These are phyloP conservation scores for Eristalis intricaria DNA, from an alignment of 2,888 invertebrate genomes.

Conservation along the genomic window DNA sequence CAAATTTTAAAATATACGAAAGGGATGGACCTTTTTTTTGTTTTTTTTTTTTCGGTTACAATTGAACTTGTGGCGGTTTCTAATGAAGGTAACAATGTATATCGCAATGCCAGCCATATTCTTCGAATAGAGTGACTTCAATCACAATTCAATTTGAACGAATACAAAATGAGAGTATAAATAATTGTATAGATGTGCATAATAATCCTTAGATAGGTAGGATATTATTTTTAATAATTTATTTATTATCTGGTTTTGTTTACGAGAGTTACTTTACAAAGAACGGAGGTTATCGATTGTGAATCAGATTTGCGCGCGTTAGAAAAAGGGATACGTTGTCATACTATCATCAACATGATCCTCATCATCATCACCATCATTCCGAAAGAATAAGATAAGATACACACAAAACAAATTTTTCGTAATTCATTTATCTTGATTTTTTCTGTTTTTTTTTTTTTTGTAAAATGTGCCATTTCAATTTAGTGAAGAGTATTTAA, in stretches of 20 bases:
- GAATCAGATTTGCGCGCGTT: conserved; percentile 54
- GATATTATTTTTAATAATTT: conserved; percentile 23
- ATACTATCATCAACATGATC: not conserved
- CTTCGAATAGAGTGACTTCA: conserved; percentile 58
- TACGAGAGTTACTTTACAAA: not conserved
- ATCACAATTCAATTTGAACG: conserved; percentile 48
- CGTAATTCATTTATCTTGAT: not conserved
- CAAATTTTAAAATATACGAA: conserved; percentile 40
- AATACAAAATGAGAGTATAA: conserved; percentile 12
- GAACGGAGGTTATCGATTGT: conserved; percentile 6
- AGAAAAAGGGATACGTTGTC: conserved; percentile 5
- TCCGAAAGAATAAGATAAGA: conserved; percentile 50
- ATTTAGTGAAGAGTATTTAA: conserved; percentile 44
- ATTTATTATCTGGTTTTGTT: not conserved
- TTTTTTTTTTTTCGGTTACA: conserved; percentile 39
- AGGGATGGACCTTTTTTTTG: conserved; percentile 32
- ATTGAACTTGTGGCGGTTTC: conserved; percentile 58
- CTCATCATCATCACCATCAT: conserved; percentile 12
- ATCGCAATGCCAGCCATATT: conserved; percentile 71
- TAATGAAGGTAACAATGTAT: conserved; percentile 46
- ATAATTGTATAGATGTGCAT: conserved; percentile 42
- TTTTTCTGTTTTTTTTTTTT: conserved; percentile 4
- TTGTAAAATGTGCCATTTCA: conserved; percentile 64
- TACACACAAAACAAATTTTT: conserved; percentile 31
- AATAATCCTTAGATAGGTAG: conserved; percentile 67